Base-by-base conservation (phyloP, 1,140 invertebrate genomes). In the Drosophila nasuta region DNA sequence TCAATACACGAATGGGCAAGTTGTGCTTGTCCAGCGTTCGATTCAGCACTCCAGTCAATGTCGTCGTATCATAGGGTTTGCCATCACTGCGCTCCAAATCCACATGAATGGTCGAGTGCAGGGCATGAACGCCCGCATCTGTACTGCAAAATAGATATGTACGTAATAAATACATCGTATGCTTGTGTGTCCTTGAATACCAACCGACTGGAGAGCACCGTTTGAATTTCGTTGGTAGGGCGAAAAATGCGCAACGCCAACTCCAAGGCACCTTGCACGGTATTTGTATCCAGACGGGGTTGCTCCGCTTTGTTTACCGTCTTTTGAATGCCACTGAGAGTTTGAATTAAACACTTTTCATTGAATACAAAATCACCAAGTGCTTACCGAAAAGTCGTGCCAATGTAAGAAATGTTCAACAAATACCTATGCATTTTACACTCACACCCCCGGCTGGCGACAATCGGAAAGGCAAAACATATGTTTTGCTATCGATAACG, bases 91-190 rank as follows among this genome's bases (percentile, higher is more conserved):
- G 93, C 17, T 93, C 78, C 65, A 96, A 70, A 70, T 96, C 95
- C 67, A 96, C 93, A 77, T 96, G 95, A 33, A 94, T 94, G n/a
- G 94, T 94, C 11, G 94, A 92, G 77, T 94, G 93, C 10, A 96
- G 79, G 1, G 95, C 95, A 93, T 96, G 96, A 4, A 96, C 96
- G 64, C 96, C 96, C 7, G 94, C 92, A 94, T 96, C 96, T 92
- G 96, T 96, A 79, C 96, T 96, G 10, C 4, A 80, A 71, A 79
- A 79, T 67, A 11, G 25, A 65, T 20, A 62, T 15, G 1, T 11
- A 13, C 38, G 68, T 60, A 74, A 25, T 25, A 25, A 25, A 25
- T 25, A 25, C 20, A 25, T 25, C n/a, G 6, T 49, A 28, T 57
- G 5, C 13, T 58, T 4, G 8, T 8, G 6, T 8, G 51, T 15